Evolutionary conservation across 2,113 vertebrate species (phyloP).

Genomic region (Notarius quadriscutis): DNA sequence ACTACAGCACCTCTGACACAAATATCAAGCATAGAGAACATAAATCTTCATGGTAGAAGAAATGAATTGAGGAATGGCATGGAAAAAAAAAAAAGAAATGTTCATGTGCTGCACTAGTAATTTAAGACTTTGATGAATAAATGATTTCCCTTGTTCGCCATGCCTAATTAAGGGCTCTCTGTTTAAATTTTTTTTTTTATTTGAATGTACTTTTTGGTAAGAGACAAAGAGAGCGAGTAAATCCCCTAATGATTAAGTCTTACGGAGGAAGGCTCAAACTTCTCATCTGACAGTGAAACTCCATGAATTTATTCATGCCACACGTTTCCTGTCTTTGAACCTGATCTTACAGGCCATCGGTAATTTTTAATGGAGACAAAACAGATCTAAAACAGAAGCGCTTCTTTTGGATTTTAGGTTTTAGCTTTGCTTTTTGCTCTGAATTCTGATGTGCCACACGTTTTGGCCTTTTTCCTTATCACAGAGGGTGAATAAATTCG

Average conservation of each 20-base stretch:
- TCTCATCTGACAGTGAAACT: conserved; percentile 21
- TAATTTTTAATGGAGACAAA: conserved; percentile 40
- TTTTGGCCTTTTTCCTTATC: neutral
- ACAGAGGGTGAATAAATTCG: neutral
- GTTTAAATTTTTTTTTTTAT: neutral
- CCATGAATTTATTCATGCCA: conserved; percentile 46
- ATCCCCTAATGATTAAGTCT: conserved; percentile 25
- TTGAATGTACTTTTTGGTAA: conserved; percentile 1
- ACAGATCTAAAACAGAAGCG: conserved; percentile 15
- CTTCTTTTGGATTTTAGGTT: neutral
- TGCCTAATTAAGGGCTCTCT: conserved; percentile 42
- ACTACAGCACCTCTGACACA: neutral
- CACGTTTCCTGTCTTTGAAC: conserved; percentile 43
- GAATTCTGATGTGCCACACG: conserved; percentile 1
- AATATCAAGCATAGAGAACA: neutral
- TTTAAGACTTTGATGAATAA: conserved; percentile 43
- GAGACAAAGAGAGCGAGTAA: neutral
- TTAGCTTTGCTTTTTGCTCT: conserved; percentile 8
- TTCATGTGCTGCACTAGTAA: conserved; percentile 9
- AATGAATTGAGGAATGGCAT: neutral
- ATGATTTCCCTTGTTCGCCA: conserved; percentile 37
- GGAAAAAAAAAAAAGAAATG: neutral
- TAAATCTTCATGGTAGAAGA: neutral
- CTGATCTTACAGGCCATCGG: conserved; percentile 19
- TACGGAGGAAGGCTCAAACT: conserved; percentile 8